Conservation (phyloP, 2,797 vertebrate species). For the Dicrostonyx torquatus region DNA sequence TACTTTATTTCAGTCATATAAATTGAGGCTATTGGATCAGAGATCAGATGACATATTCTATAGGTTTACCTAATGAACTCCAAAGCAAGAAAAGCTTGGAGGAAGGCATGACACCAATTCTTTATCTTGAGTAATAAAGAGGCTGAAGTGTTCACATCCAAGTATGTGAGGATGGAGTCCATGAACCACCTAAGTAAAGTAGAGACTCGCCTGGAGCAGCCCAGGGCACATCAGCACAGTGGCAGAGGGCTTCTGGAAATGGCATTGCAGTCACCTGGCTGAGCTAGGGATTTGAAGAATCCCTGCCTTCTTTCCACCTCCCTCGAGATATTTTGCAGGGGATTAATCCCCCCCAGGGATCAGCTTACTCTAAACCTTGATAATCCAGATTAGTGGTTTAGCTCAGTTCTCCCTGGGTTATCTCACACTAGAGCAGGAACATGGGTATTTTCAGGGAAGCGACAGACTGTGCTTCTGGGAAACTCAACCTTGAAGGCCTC, state of each 20-base stretch:
- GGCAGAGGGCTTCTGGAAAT: background rate
- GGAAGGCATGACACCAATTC: background rate
- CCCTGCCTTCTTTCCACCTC: background rate
- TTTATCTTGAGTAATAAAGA: background rate
- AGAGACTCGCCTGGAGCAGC: rapidly evolving
- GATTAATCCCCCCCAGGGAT: slow-evolving; percentile 65
- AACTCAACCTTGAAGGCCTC: background rate
- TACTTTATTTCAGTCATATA: background rate
- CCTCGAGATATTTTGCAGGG: background rate
- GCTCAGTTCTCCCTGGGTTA: background rate
- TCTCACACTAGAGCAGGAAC: background rate
- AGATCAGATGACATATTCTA: background rate
- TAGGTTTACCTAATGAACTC: background rate
- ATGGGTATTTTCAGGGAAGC: background rate
- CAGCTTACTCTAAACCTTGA: slow-evolving; percentile 52
- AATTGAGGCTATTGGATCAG: background rate
- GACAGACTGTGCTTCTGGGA: background rate
- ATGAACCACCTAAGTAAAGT: background rate
- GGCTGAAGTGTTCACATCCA: rapidly evolving
- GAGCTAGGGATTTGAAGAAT: background rate
- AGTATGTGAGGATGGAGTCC: rapidly evolving
- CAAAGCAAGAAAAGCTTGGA: background rate
- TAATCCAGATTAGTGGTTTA: slow-evolving; percentile 76
- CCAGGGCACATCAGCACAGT: background rate
- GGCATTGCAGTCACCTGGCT: background rate